Evolutionary conservation across 2,888 invertebrate species (phyloP), one percentile per base, ranked within the genome.

Genomic region (Scotopteryx bipunctaria): DNA sequence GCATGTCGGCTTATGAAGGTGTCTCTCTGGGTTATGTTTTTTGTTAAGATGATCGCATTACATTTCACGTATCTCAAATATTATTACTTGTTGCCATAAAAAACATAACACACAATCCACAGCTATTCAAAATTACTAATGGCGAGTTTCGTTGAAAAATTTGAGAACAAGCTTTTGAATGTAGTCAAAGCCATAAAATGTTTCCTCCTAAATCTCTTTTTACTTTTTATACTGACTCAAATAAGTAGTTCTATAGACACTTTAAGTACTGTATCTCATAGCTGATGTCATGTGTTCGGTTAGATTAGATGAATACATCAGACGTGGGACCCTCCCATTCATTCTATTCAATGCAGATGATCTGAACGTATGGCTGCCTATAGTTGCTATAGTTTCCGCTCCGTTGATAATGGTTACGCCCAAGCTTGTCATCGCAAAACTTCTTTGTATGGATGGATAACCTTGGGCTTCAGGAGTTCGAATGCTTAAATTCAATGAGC

Each of bases 331-430:
- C 49, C 53, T 38, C 59, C 53, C 33, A 37, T 48, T 50, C 33
- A 41, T 52, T 50, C 45, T 33, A 59, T 62, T 57, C 57, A 61
- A 61, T 61, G 57, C 48, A 57, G 59, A 62, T 59, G 53, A 45
- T 40, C 47, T 36, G 29, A 49, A 37, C 42, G 47, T 54, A 59
- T 45, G n/a, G n/a, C n/a, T n/a, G n/a, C n/a, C n/a, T n/a, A n/a
- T n/a, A n/a, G n/a, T n/a, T n/a, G n/a, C 49, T 54, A 52, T 42
- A 42, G 46, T 59, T 59, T 63, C 59, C 61, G 63, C 52, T 63
- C 54, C 35, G 48, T 13, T 47, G 51, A 13, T 51, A 57, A 56
- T 60, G 43, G 51, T 53, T 38, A 40, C 49, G 46, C 41, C 53
- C 47, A 55, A 23, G 42, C 41, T 57, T 48, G 55, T 54, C 29